Evolutionary conservation across 2,113 vertebrate species (phyloP), one percentile per base, ranked within the genome.

Genomic region (Thalassarche chlororhynchos): DNA sequence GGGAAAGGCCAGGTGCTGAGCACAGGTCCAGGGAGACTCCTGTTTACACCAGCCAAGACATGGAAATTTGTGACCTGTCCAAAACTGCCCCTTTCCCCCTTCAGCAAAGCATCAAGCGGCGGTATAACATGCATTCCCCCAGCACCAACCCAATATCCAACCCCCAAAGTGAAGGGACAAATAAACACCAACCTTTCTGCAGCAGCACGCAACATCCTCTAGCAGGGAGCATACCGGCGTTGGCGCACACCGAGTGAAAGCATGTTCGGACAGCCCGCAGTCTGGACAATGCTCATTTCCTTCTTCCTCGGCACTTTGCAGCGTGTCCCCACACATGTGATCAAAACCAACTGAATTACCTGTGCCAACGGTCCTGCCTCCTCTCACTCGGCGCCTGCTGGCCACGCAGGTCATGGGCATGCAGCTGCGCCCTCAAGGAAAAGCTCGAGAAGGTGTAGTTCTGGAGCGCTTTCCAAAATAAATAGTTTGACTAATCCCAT

Each of bases 251-350:
- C 1, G 1, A 65, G 16, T 1, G 18, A 31, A 32, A 4, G 44
- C 1, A 2, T 10, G 0, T 11, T 31, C 1, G 0, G 47, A n/a
- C 34, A 69, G 77, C 66, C 49, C 6, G 21, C 54, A 77, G 81
- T 74, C 74, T 10, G n/a, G 13, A 24, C 32, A 68, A 47, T 1
- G 70, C 60, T 82, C 23, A 5, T 62, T 68, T 85, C 80, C 80
- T 69, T 2, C 1, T 42, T 77, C 71, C 77, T 38, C 2, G 4
- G 65, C 0, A 3, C 60, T 79, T 3, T 36, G 49, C 77, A 62
- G 65, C 5, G 1, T 19, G 55, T 83, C 38, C 75, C 34, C 58
- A n/a, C 31, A 10, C 26, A 13, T 7, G 42, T n/a, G 40, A 55
- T 49, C 72, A 18, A n/a, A 89, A 2, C 16, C 40, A 72, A 31